These are phyloP conservation scores for Tupaia tana DNA, from an alignment of 2,113 vertebrate genomes.

Conservation along the genomic window DNA sequence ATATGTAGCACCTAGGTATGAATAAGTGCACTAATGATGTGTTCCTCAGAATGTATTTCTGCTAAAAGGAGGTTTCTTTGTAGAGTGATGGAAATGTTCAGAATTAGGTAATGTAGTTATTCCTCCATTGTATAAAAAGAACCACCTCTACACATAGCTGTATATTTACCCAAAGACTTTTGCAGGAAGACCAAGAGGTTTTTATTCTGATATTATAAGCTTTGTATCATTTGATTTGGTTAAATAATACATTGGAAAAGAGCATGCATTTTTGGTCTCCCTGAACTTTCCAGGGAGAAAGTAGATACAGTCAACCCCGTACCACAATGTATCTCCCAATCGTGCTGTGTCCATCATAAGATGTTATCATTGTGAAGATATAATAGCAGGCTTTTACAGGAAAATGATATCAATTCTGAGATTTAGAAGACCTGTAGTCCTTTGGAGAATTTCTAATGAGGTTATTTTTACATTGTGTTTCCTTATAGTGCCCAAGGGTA, in stretches of 20 bases:
- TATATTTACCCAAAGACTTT: background rate
- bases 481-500: background rate
- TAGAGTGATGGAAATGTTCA: no score
- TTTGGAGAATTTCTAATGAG: constrained; percentile 3
- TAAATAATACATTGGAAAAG: background rate
- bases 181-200: background rate
- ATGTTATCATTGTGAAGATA: background rate
- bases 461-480: background rate
- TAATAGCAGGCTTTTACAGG: background rate
- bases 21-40: no score
- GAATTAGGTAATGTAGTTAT: no score
- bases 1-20: no score
- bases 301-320: background rate
- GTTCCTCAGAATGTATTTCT: no score
- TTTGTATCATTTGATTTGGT: background rate
- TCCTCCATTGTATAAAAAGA: no score
- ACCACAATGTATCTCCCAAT: background rate
- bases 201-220: background rate
- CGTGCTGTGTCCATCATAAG: background rate
- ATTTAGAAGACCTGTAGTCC: background rate
- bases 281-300: background rate
- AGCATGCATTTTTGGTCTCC: background rate
- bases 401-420: background rate
- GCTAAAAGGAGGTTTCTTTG: no score
- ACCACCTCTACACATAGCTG: no score